Evolutionary conservation across 2,113 vertebrate species (phyloP).

Genomic region (Merops nubicus): DNA sequence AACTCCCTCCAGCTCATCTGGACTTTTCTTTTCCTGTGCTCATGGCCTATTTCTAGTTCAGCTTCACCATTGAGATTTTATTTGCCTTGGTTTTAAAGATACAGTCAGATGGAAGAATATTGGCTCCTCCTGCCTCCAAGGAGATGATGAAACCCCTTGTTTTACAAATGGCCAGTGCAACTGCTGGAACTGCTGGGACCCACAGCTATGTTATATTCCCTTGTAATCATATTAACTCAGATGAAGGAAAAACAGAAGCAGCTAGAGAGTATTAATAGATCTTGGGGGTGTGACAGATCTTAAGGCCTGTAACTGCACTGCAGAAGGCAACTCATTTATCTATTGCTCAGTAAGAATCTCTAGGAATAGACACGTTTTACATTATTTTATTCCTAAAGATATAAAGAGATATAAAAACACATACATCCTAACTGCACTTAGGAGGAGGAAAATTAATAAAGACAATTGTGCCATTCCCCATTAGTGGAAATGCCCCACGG

Average conservation of each 20-base stretch:
- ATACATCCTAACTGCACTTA: slow-evolving; percentile 17
- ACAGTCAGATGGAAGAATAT: not conserved
- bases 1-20: not conserved
- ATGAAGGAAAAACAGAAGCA: not conserved
- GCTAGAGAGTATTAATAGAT: not conserved
- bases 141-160: not conserved
- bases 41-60: not conserved
- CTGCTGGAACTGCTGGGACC: not conserved
- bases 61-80: not conserved
- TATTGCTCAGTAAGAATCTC: not conserved
- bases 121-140: not conserved
- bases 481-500: slow-evolving; percentile 22
- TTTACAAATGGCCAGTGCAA: not conserved
- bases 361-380: not conserved
- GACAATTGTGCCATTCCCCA: not conserved
- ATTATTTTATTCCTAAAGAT: not conserved
- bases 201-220: not conserved
- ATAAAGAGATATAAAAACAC: slow-evolving; percentile 14
- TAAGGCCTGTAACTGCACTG: not conserved
- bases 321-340: not conserved
- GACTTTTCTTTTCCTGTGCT: not conserved
- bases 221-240: not conserved
- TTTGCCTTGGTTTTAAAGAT: not conserved
- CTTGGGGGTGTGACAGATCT: not conserved
- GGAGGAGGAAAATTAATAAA: slow-evolving; percentile 47